Evolutionary conservation across 2,888 invertebrate genomes (phyloP), one percentile per base, ranked within the genome.

Genomic region (Falcaria lacertinaria): DNA sequence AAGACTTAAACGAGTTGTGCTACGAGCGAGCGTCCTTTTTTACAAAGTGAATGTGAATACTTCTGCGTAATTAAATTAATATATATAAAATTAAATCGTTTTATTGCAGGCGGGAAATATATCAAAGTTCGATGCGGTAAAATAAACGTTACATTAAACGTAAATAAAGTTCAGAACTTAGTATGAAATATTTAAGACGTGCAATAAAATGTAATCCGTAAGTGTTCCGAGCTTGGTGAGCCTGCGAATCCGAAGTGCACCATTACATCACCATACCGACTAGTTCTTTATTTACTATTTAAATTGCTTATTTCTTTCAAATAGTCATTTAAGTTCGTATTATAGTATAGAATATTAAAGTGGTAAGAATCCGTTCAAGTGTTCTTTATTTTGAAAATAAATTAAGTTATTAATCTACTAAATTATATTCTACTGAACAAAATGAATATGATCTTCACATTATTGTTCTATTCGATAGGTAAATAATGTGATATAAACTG

Each of bases 1-100:
- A 80, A 82, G 82, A 84, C 69, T 64, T 82, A 71, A 84, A 83
- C 83, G 83, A 80, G 69, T 7, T 13, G 13, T 45, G 44, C 48
- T 47, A 48, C 50, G 45, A 43, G 45, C 45, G 45, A 47, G 40
- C 45, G 46, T 47, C 41, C 44, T 43, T 40, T 42, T 41, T 15
- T 16, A 25, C 11, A 39, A 16, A 11, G 22, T 22, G 11, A 32
- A 41, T 33, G 36, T 45, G 32, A 43, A 19, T 39, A 42, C 41
- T 43, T 48, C 48, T 42, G 34, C 38, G 33, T 43, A 36, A 44
- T 45, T 34, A 47, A 41, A 44, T 42, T 13, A 35, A 45, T 45
- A 42, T 38, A 15, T 3, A 11, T 19, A n/a, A 36, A 36, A 33
- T 33, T 2, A 13, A 17, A 19, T 14, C 39, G 13, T 13, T 37